Percentiles rank a stretch among this genome's conserved stretches.
These are phyloP conservation scores for Syrmaticus mikado DNA, from an alignment of 2,113 vertebrate genomes.

Conservation along the genomic window DNA sequence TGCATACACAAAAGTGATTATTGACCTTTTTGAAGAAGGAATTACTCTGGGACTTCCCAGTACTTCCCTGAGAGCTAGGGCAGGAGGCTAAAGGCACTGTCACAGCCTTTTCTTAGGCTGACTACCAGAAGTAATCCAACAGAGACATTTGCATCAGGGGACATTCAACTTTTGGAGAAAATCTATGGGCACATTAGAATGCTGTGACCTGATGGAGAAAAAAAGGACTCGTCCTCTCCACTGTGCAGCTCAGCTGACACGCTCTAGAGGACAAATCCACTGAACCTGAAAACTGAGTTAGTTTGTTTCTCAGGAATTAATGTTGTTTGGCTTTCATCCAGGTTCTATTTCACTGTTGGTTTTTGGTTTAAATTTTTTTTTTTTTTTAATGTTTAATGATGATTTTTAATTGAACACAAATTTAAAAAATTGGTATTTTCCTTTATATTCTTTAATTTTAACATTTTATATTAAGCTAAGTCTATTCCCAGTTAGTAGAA, in stretches of 20 bases:
- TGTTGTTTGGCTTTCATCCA: not conserved
- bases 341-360: not conserved
- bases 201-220: not conserved
- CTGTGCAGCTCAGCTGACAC: constrained; percentile 32
- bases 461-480: not conserved
- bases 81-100: not conserved
- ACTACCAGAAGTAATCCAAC: not conserved
- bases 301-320: constrained; percentile 32
- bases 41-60: not conserved
- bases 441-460: not conserved
- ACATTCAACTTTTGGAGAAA: not conserved
- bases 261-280: constrained; percentile 49
- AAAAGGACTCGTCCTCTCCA: not conserved
- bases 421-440: not conserved
- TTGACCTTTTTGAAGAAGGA: not conserved
- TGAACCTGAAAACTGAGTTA: constrained; percentile 61
- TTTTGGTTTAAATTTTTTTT: not conserved
- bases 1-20: not conserved
- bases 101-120: not conserved
- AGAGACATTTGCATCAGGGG: not conserved
- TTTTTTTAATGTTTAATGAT: not conserved
- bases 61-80: not conserved
- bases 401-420: not conserved
- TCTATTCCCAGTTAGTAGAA: not conserved
- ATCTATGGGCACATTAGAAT: not conserved